Conservation (phyloP, 2,797 vertebrate genomes). For the Clarias pachynema region DNA sequence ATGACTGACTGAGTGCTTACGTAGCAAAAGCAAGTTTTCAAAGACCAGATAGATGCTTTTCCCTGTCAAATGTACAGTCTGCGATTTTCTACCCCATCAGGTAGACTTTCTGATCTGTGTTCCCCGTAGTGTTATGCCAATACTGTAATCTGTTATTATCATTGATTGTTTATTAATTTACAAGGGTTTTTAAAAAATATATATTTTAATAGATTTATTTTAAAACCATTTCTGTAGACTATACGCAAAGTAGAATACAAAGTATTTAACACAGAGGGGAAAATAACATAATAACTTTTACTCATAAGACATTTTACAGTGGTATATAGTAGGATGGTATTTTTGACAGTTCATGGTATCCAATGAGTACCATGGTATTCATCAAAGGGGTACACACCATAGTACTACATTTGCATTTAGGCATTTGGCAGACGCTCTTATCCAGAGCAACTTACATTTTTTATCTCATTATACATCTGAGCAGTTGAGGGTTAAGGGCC, state of each 20-base stretch:
- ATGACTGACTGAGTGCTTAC: slow-evolving; percentile 23
- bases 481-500: no score
- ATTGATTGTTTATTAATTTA: neutral
- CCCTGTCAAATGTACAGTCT: neutral
- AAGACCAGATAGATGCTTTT: neutral
- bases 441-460: no score
- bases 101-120: neutral
- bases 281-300: neutral
- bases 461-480: no score
- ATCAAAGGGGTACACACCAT: no score
- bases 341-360: no score
- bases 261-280: neutral
- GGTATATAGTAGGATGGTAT: no score
- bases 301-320: no score
- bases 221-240: neutral
- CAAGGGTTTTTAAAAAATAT: neutral
- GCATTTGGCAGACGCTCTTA: no score
- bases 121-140: neutral
- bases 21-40: slow-evolving; percentile 17
- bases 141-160: neutral
- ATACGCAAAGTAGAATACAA: neutral
- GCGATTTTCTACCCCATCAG: neutral
- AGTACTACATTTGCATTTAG: no score
- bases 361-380: no score
- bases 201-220: neutral